A percentile compares a stretch with the other conserved stretches of the same genome.
phyloP scores from a whole-genome alignment of 2,113 vertebrate genomes.

The Bos javanicus region DNA sequence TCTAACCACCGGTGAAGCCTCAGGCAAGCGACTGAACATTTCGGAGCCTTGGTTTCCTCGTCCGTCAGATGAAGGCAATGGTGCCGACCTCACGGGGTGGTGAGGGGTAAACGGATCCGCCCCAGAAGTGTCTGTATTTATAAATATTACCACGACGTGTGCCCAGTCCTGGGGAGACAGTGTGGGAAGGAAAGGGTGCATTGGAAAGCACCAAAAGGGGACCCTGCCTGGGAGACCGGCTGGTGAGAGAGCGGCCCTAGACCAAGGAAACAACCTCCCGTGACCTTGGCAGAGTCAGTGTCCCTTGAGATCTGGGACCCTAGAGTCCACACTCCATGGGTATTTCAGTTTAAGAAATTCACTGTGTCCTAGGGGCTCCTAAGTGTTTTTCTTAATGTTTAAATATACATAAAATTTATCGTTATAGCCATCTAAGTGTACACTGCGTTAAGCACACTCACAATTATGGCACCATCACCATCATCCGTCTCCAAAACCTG shows the following conservation, averaged over 20 bases:
- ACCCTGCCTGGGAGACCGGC: accelerated
- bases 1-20: not conserved
- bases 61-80: not conserved
- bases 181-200: accelerated
- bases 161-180: not conserved
- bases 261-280: accelerated
- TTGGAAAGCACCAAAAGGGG: not conserved
- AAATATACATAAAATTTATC: not conserved
- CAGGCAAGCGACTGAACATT: not conserved
- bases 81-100: not conserved
- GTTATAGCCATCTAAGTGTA: not conserved
- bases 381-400: not conserved
- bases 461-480: accelerated
- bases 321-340: not conserved
- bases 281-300: not conserved
- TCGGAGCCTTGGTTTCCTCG: not conserved
- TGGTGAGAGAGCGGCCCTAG: not conserved
- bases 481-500: not conserved
- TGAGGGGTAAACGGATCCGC: too few species aligned
- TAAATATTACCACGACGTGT: accelerated
- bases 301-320: not conserved
- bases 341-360: not conserved
- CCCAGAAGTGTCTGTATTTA: not conserved
- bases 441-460: not conserved
- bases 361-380: not conserved